phyloP scores from a whole-genome alignment of 1,140 invertebrate species.

The Drosophila ironensis region DNA sequence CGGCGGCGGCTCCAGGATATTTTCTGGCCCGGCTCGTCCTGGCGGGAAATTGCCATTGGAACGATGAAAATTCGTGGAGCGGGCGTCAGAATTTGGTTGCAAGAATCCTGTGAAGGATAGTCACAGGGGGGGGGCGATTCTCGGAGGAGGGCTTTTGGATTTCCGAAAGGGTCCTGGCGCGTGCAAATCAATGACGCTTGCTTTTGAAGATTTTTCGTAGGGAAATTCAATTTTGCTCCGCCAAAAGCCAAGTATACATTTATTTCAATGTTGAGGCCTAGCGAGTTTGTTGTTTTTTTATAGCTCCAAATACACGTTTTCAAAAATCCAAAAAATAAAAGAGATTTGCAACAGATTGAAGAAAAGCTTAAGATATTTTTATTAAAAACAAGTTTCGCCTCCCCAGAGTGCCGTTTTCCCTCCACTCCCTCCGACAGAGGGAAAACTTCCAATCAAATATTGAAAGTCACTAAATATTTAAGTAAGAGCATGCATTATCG shows the following conservation, averaged over 20 bases:
- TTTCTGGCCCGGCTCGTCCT: conserved; percentile 8
- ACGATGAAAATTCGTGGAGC: background rate
- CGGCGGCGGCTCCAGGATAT: conserved; percentile 37
- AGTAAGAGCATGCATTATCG: background rate
- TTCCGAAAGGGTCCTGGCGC: too few relatives aligned
- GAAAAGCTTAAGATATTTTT: too few relatives aligned
- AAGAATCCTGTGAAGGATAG: background rate
- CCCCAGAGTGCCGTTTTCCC: too few relatives aligned
- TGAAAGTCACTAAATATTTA: background rate
- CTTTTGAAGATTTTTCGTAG: conserved; percentile 65
- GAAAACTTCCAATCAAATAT: too few relatives aligned
- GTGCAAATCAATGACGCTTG: conserved; percentile 54
- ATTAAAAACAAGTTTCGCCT: too few relatives aligned
- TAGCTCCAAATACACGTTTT: background rate
- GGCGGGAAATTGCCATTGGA: conserved; percentile 35
- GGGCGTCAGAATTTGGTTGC: too few relatives aligned
- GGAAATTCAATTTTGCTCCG: conserved; percentile 58
- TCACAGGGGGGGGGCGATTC: background rate
- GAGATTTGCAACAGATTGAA: too few relatives aligned
- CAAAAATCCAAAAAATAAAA: background rate
- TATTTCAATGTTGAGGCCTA: background rate
- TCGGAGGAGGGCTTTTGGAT: too few relatives aligned
- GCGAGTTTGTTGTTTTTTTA: too few relatives aligned
- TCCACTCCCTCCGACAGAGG: too few relatives aligned
- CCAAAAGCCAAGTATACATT: conserved; percentile 23